A percentile compares a stretch with the other conserved stretches of the same genome.
These are phyloP conservation scores for Phalloptychus januarius DNA, from an alignment of 2,797 vertebrate species.

Conservation along the genomic window DNA sequence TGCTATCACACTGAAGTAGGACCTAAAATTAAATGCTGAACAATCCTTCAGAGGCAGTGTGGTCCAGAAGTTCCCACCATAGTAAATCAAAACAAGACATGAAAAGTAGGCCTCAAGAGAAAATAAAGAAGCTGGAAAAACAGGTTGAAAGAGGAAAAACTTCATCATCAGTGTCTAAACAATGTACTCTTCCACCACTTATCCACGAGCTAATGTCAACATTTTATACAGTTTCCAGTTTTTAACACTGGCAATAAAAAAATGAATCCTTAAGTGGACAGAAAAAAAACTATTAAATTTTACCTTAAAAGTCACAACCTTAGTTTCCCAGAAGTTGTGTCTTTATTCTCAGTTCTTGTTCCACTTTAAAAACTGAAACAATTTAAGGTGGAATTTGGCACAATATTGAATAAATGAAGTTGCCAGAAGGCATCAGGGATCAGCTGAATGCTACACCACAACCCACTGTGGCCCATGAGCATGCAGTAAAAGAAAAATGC, in stretches of 20 bases:
- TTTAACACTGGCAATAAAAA: constrained; percentile 20
- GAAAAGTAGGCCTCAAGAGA: constrained; percentile 35
- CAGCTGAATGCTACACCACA: constrained; percentile 39
- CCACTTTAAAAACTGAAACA: constrained; percentile 6
- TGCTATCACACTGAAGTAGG: constrained; percentile 34
- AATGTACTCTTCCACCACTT: constrained; percentile 11
- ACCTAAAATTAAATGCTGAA: constrained; percentile 29
- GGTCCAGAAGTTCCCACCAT: constrained; percentile 47
- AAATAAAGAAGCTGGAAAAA: constrained; percentile 11
- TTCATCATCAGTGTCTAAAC: constrained; percentile 21
- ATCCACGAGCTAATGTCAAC: constrained; percentile 12
- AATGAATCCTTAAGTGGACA: constrained; percentile 1
- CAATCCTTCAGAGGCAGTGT: constrained; percentile 61
- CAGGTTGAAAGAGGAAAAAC: constrained; percentile 6
- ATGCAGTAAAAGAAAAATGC: constrained; percentile 56
- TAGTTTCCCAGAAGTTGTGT: constrained; percentile 32
- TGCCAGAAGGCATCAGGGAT: constrained; percentile 45
- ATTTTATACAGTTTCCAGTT: constrained; percentile 21
- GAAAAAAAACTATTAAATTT: constrained; percentile 22
- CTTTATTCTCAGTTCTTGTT: constrained; percentile 20
- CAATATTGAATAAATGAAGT: constrained; percentile 50
- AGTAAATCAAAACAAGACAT: constrained; percentile 39
- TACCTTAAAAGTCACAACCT: constrained; percentile 16
- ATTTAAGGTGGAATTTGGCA: constrained; percentile 72
- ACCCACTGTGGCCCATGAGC: constrained; percentile 48